phyloP scores from a whole-genome alignment of 2,888 invertebrate species.

The Parnassius smintheus region DNA sequence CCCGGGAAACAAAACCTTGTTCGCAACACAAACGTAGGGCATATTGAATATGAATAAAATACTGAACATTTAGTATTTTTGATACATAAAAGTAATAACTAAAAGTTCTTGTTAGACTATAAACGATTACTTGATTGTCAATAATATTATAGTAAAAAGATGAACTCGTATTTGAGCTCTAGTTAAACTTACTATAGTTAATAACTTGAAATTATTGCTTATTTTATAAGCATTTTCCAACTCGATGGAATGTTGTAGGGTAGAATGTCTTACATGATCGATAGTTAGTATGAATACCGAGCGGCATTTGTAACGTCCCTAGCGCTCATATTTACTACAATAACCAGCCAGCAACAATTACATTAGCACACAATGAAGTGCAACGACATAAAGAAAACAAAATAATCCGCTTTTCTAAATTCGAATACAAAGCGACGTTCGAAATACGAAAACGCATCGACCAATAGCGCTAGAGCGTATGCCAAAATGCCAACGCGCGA shows the following conservation, averaged over 20 bases:
- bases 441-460: constrained; percentile 71
- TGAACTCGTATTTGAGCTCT: too few species aligned
- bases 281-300: constrained; percentile 21
- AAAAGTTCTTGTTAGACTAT: too few species aligned
- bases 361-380: constrained; percentile 74
- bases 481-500: constrained; percentile 69
- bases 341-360: constrained; percentile 69
- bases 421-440: constrained; percentile 73
- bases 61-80: too few species aligned
- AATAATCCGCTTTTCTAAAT: constrained; percentile 70
- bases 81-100: too few species aligned
- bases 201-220: constrained; percentile 5
- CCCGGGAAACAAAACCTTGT: constrained; percentile 26
- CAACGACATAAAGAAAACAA: constrained; percentile 68
- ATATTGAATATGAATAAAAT: background rate
- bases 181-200: background rate
- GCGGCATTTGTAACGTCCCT: constrained; percentile 25
- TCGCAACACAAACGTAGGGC: background rate
- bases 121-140: too few species aligned
- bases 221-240: constrained; percentile 16
- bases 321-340: constrained; percentile 46
- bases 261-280: constrained; percentile 22
- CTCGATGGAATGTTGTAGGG: constrained; percentile 11
- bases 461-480: constrained; percentile 69
- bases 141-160: too few species aligned